A percentile compares a stretch with the other conserved stretches of the same genome.
These are phyloP conservation scores for Turritopsis rubra DNA, from an alignment of 30 jellyfish, hydroid and myxozoan genomes.

Conservation along the genomic window DNA sequence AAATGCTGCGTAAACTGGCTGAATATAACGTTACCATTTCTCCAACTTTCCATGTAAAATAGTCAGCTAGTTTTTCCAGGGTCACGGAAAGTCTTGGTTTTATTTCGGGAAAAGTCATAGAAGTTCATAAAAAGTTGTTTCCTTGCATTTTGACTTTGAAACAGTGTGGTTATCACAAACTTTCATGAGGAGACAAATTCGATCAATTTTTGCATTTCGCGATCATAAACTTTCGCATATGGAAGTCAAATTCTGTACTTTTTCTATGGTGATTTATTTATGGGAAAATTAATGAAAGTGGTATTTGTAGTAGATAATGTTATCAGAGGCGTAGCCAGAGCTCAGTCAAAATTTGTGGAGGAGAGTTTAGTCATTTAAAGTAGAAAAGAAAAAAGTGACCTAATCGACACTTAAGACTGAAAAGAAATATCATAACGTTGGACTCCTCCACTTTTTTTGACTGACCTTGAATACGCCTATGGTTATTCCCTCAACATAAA, in stretches of 20 bases:
- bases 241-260: too few relatives aligned
- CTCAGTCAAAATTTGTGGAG: neutral
- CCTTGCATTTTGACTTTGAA: too few relatives aligned
- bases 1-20: neutral
- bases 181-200: too few relatives aligned
- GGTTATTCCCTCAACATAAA: too few relatives aligned
- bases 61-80: neutral
- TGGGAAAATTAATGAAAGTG: too few relatives aligned
- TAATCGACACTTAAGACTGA: neutral
- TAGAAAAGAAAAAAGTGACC: neutral
- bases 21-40: neutral
- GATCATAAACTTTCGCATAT: too few relatives aligned
- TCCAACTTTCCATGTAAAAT: neutral
- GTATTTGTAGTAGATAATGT: too few relatives aligned
- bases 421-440: neutral
- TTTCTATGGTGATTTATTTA: too few relatives aligned
- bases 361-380: neutral
- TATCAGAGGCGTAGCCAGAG: neutral
- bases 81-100: neutral
- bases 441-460: neutral
- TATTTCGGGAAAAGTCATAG: too few relatives aligned
- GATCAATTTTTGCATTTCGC: too few relatives aligned
- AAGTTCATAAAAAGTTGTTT: too few relatives aligned
- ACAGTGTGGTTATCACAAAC: too few relatives aligned
- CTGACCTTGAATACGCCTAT: neutral